Evolutionary conservation across 2,797 vertebrate genomes (phyloP).

Genomic region (Tauraco hartlaubi): DNA sequence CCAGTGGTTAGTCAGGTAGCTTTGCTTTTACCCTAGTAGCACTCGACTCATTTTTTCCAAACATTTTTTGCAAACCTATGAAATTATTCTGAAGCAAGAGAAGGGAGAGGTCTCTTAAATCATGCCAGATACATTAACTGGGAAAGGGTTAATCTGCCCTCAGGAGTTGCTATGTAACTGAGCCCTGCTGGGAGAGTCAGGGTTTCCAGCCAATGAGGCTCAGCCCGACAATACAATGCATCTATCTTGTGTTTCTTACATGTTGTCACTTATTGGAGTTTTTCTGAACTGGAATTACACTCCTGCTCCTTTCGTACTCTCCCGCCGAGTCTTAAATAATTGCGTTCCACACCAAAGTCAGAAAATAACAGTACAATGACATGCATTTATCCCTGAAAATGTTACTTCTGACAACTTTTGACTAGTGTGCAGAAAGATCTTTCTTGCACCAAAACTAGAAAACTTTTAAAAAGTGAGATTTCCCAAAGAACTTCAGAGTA

Average conservation of each 20-base stretch:
- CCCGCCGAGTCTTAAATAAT: constrained; percentile 39
- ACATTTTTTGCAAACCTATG: not conserved
- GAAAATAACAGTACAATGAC: not conserved
- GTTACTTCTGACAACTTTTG: not conserved
- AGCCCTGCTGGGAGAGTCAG: constrained; percentile 49
- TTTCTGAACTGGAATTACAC: constrained; percentile 65
- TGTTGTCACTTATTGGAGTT: constrained; percentile 52
- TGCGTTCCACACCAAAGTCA: constrained; percentile 32
- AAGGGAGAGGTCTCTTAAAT: constrained; percentile 3
- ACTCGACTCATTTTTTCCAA: not conserved
- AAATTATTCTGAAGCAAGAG: not conserved
- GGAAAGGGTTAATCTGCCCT: constrained; percentile 60
- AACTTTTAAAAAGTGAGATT: not conserved
- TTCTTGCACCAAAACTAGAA: not conserved
- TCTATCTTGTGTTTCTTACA: constrained; percentile 54
- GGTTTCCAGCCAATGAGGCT: constrained; percentile 42
- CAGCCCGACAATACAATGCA: constrained; percentile 22
- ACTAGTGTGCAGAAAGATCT: not conserved
- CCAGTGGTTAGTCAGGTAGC: not conserved
- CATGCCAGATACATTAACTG: not conserved
- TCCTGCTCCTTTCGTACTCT: constrained; percentile 45
- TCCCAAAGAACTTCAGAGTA: not conserved
- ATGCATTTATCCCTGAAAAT: not conserved
- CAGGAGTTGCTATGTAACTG: constrained; percentile 57
- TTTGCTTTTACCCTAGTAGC: not conserved